These are phyloP conservation scores for Gasteruption jaculator DNA, from an alignment of 2,888 invertebrate species.

Conservation along the genomic window DNA sequence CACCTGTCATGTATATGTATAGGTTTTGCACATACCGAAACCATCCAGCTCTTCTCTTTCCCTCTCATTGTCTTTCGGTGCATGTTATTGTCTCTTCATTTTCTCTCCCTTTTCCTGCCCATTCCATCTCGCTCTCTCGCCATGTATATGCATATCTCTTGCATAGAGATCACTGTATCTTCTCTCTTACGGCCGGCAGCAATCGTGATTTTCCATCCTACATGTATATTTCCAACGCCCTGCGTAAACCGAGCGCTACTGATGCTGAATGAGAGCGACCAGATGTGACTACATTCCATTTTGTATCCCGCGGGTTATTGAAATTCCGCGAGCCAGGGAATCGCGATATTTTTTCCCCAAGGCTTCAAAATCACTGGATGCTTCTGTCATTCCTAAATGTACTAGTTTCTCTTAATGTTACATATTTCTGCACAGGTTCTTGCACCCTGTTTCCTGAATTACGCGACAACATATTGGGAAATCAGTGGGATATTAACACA, in stretches of 20 bases:
- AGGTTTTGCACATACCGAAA: no score
- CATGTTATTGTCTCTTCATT: not conserved
- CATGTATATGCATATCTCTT: not conserved
- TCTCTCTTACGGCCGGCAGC: constrained; percentile 24
- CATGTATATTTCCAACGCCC: constrained; percentile 26
- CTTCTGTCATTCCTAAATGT: no score
- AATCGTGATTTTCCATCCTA: constrained; percentile 43
- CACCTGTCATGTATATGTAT: constrained; percentile 15
- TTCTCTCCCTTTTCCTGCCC: constrained; percentile 11
- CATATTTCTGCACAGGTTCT: no score
- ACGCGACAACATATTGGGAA: no score
- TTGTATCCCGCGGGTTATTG: constrained; percentile 43
- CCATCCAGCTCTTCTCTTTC: constrained; percentile 20
- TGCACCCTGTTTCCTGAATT: no score
- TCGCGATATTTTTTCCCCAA: no score
- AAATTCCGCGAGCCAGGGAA: constrained; percentile 36
- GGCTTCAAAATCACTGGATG: no score
- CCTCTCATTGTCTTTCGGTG: constrained; percentile 2
- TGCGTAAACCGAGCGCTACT: constrained; percentile 40
- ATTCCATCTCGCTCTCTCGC: constrained; percentile 1
- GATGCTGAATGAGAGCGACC: constrained; percentile 41
- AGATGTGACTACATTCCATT: constrained; percentile 44
- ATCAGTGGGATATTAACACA: no score
- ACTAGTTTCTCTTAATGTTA: no score
- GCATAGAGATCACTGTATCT: constrained; percentile 13